Base-by-base conservation (phyloP, 2,797 vertebrate species). In the Galago senegalensis region DNA sequence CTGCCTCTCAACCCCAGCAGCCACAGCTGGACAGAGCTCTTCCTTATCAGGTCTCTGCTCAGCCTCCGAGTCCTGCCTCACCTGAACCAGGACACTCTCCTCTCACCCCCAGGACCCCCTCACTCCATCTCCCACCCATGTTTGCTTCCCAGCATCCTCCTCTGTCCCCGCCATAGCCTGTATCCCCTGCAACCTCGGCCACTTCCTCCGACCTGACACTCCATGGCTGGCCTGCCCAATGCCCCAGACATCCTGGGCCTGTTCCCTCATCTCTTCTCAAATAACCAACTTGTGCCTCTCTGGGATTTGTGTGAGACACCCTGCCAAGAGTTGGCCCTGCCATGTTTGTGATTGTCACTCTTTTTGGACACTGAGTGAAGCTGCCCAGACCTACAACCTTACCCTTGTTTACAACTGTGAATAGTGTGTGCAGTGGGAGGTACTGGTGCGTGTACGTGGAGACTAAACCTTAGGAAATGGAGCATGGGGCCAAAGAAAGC, bases 171-270 rank as follows among this genome's bases (percentile, higher is more conserved):
- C 18, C 25, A 13, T 4, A 49, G 11, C 11, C 72, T 69, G 43
- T 13, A n/a, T 7, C 29, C 40, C 29, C 70, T 34, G 14, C 5
- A 31, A 2, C 16, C 27, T 37, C 61, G 60, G 79, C 63, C 40
- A 40, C 53, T 88, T 27, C 29, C 29, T 23, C 65, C 14, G 3
- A 13, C 46, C 85, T 4, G 7, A 9, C 10, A 7, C 40, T 31
- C 40, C 43, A 3, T 0, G 10, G 3, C 46, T 1, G 0, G 23
- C n/a, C 16, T 20, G 21, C 8, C 34, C 40, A 17, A 1, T 16
- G 77, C 49, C 56, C 18, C 49, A 17, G 67, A 46, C 20, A 56
- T 25, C 63, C 83, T 21, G 3, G 65, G 23, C 37, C n/a, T 25
- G 40, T 29, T 7, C 37, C 21, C 43, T 21, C 13, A 16, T 20